These are phyloP conservation scores for Cerastis leucographa DNA, from an alignment of 2,888 invertebrate genomes.

Conservation along the genomic window DNA sequence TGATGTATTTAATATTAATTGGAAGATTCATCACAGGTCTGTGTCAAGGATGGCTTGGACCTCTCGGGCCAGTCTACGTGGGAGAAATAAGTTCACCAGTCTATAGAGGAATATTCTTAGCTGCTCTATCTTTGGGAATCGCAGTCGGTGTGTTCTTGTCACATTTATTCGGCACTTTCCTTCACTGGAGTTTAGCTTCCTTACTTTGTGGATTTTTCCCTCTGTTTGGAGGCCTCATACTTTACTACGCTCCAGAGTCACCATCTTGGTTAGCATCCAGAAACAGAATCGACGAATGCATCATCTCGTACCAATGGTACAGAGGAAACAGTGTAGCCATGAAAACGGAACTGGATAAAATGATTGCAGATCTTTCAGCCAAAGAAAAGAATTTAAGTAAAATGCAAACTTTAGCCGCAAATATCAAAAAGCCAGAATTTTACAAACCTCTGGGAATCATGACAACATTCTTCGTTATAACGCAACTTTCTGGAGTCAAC, in stretches of 20 bases:
- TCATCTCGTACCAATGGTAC: conserved; percentile 91
- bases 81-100: conserved; percentile 91
- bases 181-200: conserved; percentile 91
- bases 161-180: conserved; percentile 92
- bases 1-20: conserved; percentile 84
- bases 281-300: conserved; percentile 90
- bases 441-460: conserved; percentile 91
- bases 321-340: conserved; percentile 89
- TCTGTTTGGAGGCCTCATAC: conserved; percentile 87
- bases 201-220: conserved; percentile 90
- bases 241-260: conserved; percentile 92
- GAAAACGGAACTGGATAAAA: conserved; percentile 87
- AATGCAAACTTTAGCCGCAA: conserved; percentile 78
- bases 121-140: conserved; percentile 91
- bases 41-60: conserved; percentile 91
- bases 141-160: conserved; percentile 92
- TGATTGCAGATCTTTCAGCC: conserved; percentile 82
- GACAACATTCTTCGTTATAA: conserved; percentile 92
- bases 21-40: conserved; percentile 91
- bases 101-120: conserved; percentile 92
- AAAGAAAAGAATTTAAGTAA: conserved; percentile 81
- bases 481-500: conserved; percentile 93
- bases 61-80: conserved; percentile 90
- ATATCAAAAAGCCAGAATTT: conserved; percentile 90
- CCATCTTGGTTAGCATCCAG: conserved; percentile 93